phyloP scores from a whole-genome alignment of 2,113 vertebrate genomes.

The Turdus rufiventris region DNA sequence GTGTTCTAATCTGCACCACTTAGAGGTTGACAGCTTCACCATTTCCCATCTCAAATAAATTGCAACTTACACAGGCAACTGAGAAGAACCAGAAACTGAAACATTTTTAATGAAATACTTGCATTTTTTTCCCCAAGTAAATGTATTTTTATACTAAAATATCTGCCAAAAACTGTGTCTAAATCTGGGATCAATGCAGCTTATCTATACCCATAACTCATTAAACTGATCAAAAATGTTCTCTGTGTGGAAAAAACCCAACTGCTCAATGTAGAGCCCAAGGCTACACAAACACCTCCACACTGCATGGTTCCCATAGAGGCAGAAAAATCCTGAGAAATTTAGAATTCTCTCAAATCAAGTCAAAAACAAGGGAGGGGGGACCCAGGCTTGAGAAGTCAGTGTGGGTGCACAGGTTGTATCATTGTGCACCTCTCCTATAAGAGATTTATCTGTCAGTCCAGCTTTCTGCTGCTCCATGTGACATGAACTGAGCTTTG shows the following conservation, averaged over 20 bases:
- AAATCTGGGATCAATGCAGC: not conserved
- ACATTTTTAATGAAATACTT: not conserved
- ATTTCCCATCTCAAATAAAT: not conserved
- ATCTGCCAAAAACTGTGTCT: not conserved
- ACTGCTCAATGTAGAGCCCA: not conserved
- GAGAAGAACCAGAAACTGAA: not conserved
- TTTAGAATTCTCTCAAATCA: not conserved
- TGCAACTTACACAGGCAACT: not conserved
- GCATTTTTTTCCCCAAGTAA: not conserved
- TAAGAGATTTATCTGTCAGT: not conserved
- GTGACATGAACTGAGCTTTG: too few species aligned
- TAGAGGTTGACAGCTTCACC: not conserved
- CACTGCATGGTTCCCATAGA: not conserved
- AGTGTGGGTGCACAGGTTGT: not conserved
- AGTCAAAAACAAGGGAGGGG: not conserved
- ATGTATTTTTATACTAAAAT: not conserved
- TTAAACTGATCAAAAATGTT: not conserved
- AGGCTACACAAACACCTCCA: conserved; percentile 24
- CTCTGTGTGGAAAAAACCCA: not conserved
- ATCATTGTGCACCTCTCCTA: not conserved
- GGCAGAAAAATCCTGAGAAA: not conserved
- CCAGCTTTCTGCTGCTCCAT: not conserved
- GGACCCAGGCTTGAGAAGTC: not conserved
- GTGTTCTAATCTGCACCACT: not conserved
- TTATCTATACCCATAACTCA: not conserved